phyloP scores from a whole-genome alignment of 2,113 vertebrate species.

The Semnornis frantzii region DNA sequence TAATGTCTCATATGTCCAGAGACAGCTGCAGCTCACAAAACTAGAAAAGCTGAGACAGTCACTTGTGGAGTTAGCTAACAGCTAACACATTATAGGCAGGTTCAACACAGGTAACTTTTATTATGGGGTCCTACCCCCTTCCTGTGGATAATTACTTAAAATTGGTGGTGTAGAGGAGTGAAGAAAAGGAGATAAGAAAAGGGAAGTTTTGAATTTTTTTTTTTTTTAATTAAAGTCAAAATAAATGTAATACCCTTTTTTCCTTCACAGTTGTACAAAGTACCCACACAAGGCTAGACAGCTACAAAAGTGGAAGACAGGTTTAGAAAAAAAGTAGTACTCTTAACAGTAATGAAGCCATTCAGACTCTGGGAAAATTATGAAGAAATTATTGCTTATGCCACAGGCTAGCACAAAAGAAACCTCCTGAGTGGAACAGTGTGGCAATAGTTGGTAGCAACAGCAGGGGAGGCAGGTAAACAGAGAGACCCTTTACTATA shows the following conservation, averaged over 20 bases:
- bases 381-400: neutral
- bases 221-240: neutral
- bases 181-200: neutral
- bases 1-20: neutral
- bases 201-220: neutral
- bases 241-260: neutral
- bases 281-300: neutral
- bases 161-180: neutral
- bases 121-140: neutral
- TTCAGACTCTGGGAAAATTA: neutral
- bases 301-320: neutral
- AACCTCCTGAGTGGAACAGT: neutral
- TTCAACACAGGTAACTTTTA: neutral
- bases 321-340: neutral
- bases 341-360: neutral
- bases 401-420: neutral
- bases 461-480: neutral
- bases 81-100: neutral
- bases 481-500: neutral
- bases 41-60: neutral
- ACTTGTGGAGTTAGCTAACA: neutral
- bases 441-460: neutral
- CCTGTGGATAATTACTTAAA: neutral
- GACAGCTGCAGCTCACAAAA: neutral
- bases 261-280: neutral